Evolutionary conservation across 2,888 invertebrate species (phyloP), one percentile per base, ranked within the genome.

Genomic region (Caenorhabditis macrosperma): DNA sequence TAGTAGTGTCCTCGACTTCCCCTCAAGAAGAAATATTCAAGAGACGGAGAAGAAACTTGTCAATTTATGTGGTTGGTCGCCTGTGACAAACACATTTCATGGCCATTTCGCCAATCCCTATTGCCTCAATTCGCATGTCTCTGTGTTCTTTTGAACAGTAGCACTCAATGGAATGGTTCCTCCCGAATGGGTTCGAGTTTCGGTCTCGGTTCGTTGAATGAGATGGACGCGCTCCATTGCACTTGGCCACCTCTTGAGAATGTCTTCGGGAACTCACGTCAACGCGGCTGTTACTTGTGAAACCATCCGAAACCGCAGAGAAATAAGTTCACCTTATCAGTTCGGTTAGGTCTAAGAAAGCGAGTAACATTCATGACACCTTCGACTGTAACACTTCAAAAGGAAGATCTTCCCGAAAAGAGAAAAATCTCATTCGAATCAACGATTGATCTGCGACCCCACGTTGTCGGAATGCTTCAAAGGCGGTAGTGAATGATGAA

Each of bases 71-170:
- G 72, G 64, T 64, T 38, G 71, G 35, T 69, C 54, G 41, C 54
- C 46, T 46, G 48, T 72, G 64, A 55, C 74, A 74, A 74, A 74
- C 74, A 74, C 74, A 74, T 74, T 74, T 74, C 74, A 74, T 59
- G 74, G 74, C 64, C 74, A 74, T 74, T 63, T 74, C 52, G 38
- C 59, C 54, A 44, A 24, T 44, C 46, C 64, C 26, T n/a, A 17
- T 17, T 38, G 17, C 54, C 15, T 20, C 20, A n/a, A 41, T 74
- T 74, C 72, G 20, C 64, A 57, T 64, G 46, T 55, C 50, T 50
- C 24, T 10, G 54, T 41, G 66, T 68, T 68, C 59, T 68, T 68
- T 69, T 69, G 60, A 69, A 60, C 50, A 59, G 33, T 35, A 33
- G 7, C 38, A 22, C 57, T 57, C 33, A 38, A 57, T 44, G 55